phyloP scores from a whole-genome alignment of 1,140 invertebrate genomes.

The Capitella teleta region DNA sequence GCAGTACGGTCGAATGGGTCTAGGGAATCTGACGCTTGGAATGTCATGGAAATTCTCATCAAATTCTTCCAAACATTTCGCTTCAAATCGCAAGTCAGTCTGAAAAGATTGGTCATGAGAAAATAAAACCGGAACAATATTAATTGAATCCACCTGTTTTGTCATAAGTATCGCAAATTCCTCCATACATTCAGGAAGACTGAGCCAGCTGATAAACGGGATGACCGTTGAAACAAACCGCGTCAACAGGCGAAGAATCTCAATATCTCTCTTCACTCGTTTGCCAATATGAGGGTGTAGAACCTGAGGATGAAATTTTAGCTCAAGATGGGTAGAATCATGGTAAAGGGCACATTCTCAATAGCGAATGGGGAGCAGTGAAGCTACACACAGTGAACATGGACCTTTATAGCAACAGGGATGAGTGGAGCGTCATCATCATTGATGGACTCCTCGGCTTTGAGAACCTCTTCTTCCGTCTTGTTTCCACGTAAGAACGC shows the following conservation, averaged over 20 bases:
- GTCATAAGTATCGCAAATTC: constrained; percentile 45
- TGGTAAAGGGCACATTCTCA: no score
- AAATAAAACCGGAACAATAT: background rate
- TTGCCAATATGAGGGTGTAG: constrained; percentile 42
- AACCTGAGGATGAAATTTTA: no score
- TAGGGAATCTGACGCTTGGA: constrained; percentile 37
- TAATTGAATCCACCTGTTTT: constrained; percentile 39
- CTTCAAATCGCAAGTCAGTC: constrained; percentile 41
- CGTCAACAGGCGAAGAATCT: constrained; percentile 38
- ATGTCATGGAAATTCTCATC: constrained; percentile 35
- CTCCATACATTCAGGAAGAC: constrained; percentile 42
- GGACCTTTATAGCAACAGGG: no score
- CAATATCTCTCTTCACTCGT: constrained; percentile 38
- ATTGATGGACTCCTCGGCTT: no score
- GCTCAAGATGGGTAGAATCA: no score
- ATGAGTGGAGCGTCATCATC: no score
- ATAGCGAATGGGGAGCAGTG: no score
- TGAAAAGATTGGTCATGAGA: constrained; percentile 5
- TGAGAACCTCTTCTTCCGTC: no score
- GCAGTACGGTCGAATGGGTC: constrained; percentile 33
- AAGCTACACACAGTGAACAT: no score
- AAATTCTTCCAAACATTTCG: constrained; percentile 40
- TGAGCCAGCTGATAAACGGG: constrained; percentile 43
- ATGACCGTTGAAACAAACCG: constrained; percentile 26
- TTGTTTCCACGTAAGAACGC: no score